phyloP scores from a whole-genome alignment of 2,888 invertebrate genomes.

The Epirrhoe tristata region DNA sequence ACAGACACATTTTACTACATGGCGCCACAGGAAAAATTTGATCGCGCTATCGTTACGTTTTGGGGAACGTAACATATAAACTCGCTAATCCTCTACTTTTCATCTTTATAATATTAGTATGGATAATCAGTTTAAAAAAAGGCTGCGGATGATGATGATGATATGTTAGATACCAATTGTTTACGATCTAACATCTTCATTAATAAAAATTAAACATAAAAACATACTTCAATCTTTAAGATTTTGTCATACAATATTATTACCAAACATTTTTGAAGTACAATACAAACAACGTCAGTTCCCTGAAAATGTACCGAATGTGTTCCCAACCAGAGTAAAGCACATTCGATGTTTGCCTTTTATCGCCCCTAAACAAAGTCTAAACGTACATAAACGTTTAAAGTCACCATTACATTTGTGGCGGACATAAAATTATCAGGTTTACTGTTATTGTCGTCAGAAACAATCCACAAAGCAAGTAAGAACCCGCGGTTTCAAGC shows the following conservation, averaged over 20 bases:
- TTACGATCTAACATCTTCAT: too few species aligned
- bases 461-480: slow-evolving; percentile 54
- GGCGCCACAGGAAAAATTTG: too few species aligned
- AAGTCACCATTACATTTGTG: slow-evolving; percentile 55
- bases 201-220: too few species aligned
- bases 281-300: not conserved
- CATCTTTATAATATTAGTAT: too few species aligned
- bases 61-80: too few species aligned
- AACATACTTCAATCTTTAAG: not conserved
- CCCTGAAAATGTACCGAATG: slow-evolving; percentile 26
- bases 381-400: slow-evolving; percentile 54
- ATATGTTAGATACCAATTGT: too few species aligned
- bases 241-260: not conserved
- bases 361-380: slow-evolving; percentile 60
- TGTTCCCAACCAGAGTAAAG: slow-evolving; percentile 39
- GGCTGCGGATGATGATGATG: too few species aligned
- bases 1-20: too few species aligned
- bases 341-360: slow-evolving; percentile 46
- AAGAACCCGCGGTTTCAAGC: slow-evolving; percentile 32
- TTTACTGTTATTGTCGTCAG: slow-evolving; percentile 64
- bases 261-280: not conserved
- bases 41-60: too few species aligned
- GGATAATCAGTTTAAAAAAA: too few species aligned
- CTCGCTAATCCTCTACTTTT: too few species aligned
- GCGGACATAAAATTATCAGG: slow-evolving; percentile 64